Base-by-base conservation (phyloP, 2,113 vertebrate species). In the Pseudorectes ferrugineus region DNA sequence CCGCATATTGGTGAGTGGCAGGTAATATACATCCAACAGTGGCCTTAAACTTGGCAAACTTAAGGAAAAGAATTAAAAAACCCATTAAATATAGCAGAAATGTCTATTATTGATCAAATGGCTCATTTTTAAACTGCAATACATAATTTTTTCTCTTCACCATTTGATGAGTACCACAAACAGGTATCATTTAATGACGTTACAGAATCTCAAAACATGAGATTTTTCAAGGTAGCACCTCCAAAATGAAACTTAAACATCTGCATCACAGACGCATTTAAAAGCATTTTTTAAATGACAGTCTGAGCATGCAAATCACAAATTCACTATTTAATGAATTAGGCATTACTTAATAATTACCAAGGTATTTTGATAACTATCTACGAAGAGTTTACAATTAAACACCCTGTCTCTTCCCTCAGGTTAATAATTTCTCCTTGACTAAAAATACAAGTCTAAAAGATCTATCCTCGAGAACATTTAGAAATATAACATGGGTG, bases 1-100 rank as follows among this genome's bases (percentile, higher is more conserved):
- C 96, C 99, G 97, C 99, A 99, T 99, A 95, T 99, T 99, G 67
- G 99, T 99, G 93, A 99, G 98, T 36, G 99, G 99, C 98, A 99
- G 97, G 97, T 99, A 99, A 98, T 99, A 99, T 46, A 99, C 99
- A 96, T 99, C 99, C 98, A 99, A 96, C 73, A 99, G 97, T 11
- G 99, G 99, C 97, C 99, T 99, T 97, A 99, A 98, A 73, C 99
- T 99, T 15, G 99, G 99, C 97, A 99, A 98, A 98, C 99, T 99
- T 97, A 51, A 97, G 42, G 77, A 88, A 91, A 76, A 83, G n/a
- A 93, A 94, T 61, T 43, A 5, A 94, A 91, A 87, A 57, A 43
- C 25, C 42, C 35, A 52, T 96, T 97, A 96, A 79, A 73, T 65
- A 61, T 21, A 77, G 21, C 38, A 91, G 12, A 22, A 77, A 12